A percentile compares a stretch with the other conserved stretches of the same genome.
Evolutionary conservation across 2,888 invertebrate genomes (phyloP).

Genomic region (Phasia obesa): DNA sequence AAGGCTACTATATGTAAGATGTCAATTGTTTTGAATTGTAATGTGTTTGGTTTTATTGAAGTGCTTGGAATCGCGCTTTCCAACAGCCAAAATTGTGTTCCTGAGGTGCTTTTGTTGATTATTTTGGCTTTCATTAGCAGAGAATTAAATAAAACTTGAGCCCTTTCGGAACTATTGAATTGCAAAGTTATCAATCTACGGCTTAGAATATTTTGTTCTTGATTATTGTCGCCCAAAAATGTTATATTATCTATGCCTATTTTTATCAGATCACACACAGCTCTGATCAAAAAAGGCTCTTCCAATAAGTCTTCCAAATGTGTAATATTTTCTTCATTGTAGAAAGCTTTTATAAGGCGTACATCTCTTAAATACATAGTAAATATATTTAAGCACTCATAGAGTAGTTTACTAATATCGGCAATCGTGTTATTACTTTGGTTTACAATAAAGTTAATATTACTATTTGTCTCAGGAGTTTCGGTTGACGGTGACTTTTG

Average conservation of each 20-base stretch:
- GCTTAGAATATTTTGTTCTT: constrained; percentile 77
- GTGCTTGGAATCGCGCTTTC: constrained; percentile 7
- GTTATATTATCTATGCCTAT: constrained; percentile 81
- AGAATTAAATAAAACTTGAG: constrained; percentile 76
- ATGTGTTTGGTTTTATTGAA: not conserved
- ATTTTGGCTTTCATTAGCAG: constrained; percentile 71
- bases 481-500: constrained; percentile 36
- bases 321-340: constrained; percentile 80
- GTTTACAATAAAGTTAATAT: constrained; percentile 50
- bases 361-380: constrained; percentile 80
- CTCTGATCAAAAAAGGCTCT: constrained; percentile 78
- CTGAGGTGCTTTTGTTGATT: constrained; percentile 2
- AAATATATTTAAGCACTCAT: constrained; percentile 80
- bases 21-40: constrained; percentile 75
- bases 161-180: constrained; percentile 77
- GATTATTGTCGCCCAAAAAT: constrained; percentile 78
- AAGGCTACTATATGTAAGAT: constrained; percentile 78
- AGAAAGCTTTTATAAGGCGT: constrained; percentile 80
- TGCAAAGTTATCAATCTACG: constrained; percentile 79
- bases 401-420: constrained; percentile 71
- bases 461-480: constrained; percentile 52
- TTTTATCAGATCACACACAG: constrained; percentile 80
- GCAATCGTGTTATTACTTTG: constrained; percentile 13
- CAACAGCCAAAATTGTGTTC: constrained; percentile 63
- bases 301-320: constrained; percentile 79